A percentile compares a stretch with the other conserved stretches of the same genome.
phyloP scores from a whole-genome alignment of 2,888 invertebrate genomes.

The Amphiduros pacificus region DNA sequence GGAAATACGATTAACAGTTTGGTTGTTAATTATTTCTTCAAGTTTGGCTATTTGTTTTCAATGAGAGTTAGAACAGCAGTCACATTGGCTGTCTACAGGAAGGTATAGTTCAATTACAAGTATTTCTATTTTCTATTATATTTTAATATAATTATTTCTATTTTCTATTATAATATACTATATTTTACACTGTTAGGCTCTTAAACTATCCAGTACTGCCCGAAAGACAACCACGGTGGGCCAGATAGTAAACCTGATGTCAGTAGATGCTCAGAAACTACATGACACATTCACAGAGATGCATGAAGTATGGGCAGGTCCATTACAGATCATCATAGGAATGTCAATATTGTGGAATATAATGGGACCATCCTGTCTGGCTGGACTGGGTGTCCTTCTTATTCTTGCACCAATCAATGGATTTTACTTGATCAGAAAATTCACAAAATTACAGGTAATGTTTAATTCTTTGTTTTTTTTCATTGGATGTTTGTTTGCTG shows the following conservation, averaged over 20 bases:
- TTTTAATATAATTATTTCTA: no score
- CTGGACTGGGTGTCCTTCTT: background rate
- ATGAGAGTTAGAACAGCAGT: background rate
- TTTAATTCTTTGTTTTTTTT: no score
- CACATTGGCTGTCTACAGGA: background rate
- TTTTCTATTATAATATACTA: no score
- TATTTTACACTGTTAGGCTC: background rate
- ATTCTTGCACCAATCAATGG: slow-evolving; percentile 8
- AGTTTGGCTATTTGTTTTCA: background rate
- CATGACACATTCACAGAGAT: slow-evolving; percentile 3
- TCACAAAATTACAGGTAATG: no score
- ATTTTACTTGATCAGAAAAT: slow-evolving; percentile 3
- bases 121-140: no score
- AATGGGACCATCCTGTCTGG: background rate
- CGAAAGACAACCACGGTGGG: background rate
- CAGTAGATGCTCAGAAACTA: slow-evolving; percentile 13
- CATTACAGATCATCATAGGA: background rate
- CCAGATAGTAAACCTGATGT: slow-evolving; percentile 9
- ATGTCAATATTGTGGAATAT: background rate
- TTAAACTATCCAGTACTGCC: background rate
- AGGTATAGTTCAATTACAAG: no score
- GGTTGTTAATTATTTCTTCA: background rate
- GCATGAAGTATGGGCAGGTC: slow-evolving; percentile 2
- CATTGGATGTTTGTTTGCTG: no score
- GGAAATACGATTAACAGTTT: background rate